Evolutionary conservation across 2,113 vertebrate species (phyloP).

Genomic region (Motacilla alba): DNA sequence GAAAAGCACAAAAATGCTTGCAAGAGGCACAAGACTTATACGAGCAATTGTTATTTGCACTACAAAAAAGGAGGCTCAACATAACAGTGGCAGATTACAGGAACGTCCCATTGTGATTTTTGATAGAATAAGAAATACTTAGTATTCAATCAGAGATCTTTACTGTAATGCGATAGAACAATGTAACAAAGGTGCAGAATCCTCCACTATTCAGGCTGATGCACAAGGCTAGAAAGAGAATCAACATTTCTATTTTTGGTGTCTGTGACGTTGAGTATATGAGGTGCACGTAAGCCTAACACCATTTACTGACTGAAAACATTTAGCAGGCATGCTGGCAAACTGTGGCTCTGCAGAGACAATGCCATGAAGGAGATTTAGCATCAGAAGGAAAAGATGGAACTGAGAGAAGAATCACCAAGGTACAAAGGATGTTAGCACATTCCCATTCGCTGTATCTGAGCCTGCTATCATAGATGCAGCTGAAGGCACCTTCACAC

Average conservation of each 20-base stretch:
- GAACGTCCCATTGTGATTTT: background rate
- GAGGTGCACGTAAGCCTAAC: background rate
- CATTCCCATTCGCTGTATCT: background rate
- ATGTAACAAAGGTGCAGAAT: background rate
- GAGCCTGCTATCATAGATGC: background rate
- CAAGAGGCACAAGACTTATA: background rate
- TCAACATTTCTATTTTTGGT: conserved; percentile 45
- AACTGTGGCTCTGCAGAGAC: background rate
- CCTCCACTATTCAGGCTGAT: background rate
- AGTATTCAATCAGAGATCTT: background rate
- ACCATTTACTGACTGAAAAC: background rate
- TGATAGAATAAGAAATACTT: background rate
- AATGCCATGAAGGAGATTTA: background rate
- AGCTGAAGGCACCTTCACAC: background rate
- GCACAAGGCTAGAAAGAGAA: conserved; percentile 26
- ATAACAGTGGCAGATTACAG: background rate
- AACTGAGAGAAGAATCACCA: background rate
- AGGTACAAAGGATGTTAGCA: background rate
- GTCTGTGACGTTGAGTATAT: background rate
- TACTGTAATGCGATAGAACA: background rate
- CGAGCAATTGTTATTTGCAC: background rate
- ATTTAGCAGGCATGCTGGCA: background rate
- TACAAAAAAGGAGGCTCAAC: background rate
- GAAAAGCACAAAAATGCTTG: background rate
- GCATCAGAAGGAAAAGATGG: background rate